Conservation (phyloP, 2,113 vertebrate species). For the Rafetus swinhoei region DNA sequence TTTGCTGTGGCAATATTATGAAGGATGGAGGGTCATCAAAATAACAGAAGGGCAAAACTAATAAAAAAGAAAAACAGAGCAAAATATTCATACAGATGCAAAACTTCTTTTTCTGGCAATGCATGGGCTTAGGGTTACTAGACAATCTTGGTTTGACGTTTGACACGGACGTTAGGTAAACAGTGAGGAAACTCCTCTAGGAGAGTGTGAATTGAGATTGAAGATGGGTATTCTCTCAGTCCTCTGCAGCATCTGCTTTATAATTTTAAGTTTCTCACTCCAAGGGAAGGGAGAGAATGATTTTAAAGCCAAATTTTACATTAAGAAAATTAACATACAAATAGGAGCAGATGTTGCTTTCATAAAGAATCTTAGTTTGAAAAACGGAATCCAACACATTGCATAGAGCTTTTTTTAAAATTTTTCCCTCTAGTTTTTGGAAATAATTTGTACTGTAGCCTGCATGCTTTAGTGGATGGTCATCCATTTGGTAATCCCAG, state of each 20-base stretch:
- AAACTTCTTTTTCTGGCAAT: background rate
- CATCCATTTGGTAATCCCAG: background rate
- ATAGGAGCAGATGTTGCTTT: constrained; percentile 71
- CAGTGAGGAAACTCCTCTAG: constrained; percentile 9
- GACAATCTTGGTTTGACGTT: background rate
- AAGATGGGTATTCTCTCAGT: background rate
- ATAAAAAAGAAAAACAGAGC: background rate
- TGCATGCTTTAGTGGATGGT: background rate
- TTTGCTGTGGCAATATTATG: background rate
- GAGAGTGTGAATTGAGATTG: constrained; percentile 23
- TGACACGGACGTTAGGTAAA: constrained; percentile 1
- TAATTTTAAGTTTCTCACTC: constrained; percentile 40
- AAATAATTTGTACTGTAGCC: background rate
- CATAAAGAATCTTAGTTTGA: constrained; percentile 43
- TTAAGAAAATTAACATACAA: constrained; percentile 68
- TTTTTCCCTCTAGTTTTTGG: background rate
- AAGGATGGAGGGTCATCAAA: background rate
- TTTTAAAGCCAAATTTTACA: constrained; percentile 62
- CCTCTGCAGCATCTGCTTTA: constrained; percentile 50
- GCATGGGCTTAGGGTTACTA: background rate
- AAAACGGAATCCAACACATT: background rate
- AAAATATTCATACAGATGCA: background rate
- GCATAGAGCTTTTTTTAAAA: constrained; percentile 13
- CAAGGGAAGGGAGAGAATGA: constrained; percentile 2
- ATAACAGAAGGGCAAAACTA: background rate